These are phyloP conservation scores for Phengaris alcon DNA, from an alignment of 2,888 invertebrate genomes.

Conservation along the genomic window DNA sequence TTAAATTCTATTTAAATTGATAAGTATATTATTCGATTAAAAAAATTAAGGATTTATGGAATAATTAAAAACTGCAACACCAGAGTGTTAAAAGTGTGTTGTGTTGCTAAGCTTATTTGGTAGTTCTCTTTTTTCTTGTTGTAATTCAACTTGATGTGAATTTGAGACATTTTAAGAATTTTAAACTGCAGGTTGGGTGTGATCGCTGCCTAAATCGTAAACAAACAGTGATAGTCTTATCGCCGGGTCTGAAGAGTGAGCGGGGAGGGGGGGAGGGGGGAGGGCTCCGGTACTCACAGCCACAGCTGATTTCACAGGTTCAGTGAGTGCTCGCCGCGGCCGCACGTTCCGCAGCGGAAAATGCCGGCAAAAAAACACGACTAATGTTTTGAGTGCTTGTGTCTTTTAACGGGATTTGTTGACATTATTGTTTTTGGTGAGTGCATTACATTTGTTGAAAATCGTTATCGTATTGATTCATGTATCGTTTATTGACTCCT, in stretches of 20 bases:
- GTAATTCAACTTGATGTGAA: too few relatives aligned
- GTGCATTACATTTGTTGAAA: not conserved
- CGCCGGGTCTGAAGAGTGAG: conserved; percentile 41
- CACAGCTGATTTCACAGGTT: conserved; percentile 77
- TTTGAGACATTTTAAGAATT: too few relatives aligned
- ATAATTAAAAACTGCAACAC: too few relatives aligned
- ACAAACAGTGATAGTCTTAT: conserved; percentile 63
- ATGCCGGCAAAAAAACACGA: conserved; percentile 56
- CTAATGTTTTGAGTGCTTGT: conserved; percentile 20
- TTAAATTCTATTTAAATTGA: too few relatives aligned
- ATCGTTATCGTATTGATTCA: too few relatives aligned
- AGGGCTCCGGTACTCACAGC: conserved; percentile 48
- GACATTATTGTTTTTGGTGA: conserved; percentile 11
- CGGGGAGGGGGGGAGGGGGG: conserved; percentile 46
- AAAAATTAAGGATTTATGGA: too few relatives aligned
- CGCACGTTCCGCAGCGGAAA: conserved; percentile 49
- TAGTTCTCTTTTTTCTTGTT: too few relatives aligned
- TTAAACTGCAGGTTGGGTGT: not conserved
- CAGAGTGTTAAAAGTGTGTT: too few relatives aligned
- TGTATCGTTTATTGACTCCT: too few relatives aligned
- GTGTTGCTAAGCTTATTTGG: too few relatives aligned
- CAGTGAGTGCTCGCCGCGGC: conserved; percentile 52
- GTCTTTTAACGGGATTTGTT: conserved; percentile 18
- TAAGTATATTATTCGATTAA: too few relatives aligned
- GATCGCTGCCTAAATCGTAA: conserved; percentile 49